Percentiles rank a stretch among this genome's conserved stretches.
These are phyloP conservation scores for Dinothrombium tinctorium DNA, from an alignment of 1,140 invertebrate species.

Conservation along the genomic window DNA sequence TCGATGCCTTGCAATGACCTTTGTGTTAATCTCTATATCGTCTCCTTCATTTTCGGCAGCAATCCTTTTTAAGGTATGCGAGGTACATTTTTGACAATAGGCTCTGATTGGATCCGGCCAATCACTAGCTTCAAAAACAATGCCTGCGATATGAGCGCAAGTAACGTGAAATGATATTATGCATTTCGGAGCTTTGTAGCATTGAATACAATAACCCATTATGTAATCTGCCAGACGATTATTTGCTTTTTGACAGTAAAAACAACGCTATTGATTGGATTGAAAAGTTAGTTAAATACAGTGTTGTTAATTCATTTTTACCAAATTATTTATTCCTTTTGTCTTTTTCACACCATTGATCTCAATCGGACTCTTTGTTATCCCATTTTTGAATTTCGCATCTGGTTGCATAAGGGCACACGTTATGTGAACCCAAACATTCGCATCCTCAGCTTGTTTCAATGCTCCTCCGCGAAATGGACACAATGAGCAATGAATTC, in stretches of 20 bases:
- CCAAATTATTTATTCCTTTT: background rate
- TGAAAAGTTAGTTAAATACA: background rate
- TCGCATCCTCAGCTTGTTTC: constrained; percentile 24
- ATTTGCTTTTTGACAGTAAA: constrained; percentile 1
- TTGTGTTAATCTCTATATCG: constrained; percentile 20
- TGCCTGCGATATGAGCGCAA: background rate
- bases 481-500: constrained; percentile 25
- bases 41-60: background rate
- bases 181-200: background rate
- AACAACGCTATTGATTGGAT: background rate
- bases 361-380: constrained; percentile 24
- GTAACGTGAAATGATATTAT: background rate
- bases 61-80: too few relatives aligned
- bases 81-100: background rate
- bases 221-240: background rate
- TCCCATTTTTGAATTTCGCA: constrained; percentile 16
- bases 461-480: constrained; percentile 34
- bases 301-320: background rate
- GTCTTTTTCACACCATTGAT: constrained; percentile 13
- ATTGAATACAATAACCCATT: background rate
- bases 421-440: constrained; percentile 28
- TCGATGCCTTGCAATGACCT: constrained; percentile 35
- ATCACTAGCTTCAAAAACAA: background rate
- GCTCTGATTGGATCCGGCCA: background rate
- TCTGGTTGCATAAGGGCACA: constrained; percentile 28